Percentiles rank a stretch among this genome's conserved stretches.
phyloP scores from a whole-genome alignment of 2,797 vertebrate genomes.

The Cyclura pinguis region DNA sequence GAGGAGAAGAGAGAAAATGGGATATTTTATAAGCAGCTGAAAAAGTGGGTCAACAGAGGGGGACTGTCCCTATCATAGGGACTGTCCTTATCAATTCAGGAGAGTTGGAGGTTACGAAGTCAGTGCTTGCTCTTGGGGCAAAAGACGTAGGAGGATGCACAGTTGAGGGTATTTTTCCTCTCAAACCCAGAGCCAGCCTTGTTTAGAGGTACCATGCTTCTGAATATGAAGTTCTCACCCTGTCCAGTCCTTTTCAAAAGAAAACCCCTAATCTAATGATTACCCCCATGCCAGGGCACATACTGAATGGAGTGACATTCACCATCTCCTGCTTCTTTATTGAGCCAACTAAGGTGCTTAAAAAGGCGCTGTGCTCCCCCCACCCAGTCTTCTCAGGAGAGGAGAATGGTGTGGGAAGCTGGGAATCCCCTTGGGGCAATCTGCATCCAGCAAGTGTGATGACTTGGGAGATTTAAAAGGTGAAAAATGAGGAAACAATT shows the following conservation, averaged over 20 bases:
- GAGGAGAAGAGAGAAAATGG: no score
- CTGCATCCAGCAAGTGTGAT: conserved; percentile 2
- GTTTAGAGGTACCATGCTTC: background rate
- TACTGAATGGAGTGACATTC: background rate
- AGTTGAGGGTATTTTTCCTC: no score
- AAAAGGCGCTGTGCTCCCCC: background rate
- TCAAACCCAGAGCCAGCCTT: background rate
- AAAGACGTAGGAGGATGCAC: no score
- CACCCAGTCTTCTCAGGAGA: no score
- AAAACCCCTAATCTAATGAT: background rate
- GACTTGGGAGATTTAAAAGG: conserved; percentile 7
- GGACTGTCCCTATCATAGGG: no score
- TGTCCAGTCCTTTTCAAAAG: background rate
- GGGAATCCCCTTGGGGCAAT: background rate
- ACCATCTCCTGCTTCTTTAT: background rate
- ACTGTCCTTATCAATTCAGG: no score
- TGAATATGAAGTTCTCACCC: background rate
- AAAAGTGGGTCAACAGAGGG: no score
- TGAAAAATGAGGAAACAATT: conserved; percentile 38
- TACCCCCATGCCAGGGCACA: background rate
- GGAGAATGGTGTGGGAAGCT: background rate
- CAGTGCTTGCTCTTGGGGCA: no score
- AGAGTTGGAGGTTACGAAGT: no score
- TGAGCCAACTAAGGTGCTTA: background rate
- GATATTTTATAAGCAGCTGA: no score